Percentiles rank a stretch among this genome's conserved stretches.
Evolutionary conservation across 1,140 invertebrate species (phyloP).

Genomic region (Neodiprion pinetum): DNA sequence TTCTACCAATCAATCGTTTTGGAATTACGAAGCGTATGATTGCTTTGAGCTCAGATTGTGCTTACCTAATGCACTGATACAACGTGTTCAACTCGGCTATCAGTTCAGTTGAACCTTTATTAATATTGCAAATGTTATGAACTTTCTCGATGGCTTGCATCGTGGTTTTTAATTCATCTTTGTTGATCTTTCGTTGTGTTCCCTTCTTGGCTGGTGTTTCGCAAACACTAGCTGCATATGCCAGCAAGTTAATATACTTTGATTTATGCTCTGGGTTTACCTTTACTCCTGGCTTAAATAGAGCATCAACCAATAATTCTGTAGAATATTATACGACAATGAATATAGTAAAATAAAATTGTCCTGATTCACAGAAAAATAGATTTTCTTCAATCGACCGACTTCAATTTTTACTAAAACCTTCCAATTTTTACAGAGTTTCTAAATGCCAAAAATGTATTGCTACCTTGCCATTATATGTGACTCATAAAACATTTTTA

Average conservation of each 20-base stretch:
- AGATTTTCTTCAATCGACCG: conserved; percentile 5
- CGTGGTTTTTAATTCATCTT: conserved; percentile 90
- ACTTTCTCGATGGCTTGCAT: conserved; percentile 94
- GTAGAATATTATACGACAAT: conserved; percentile 40
- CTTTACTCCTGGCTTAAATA: conserved; percentile 93
- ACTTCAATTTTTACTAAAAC: background rate
- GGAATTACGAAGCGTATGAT: conserved; percentile 17
- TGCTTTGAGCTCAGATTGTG: conserved; percentile 32
- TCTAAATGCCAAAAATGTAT: no score
- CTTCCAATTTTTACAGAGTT: no score
- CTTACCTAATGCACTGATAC: conserved; percentile 88
- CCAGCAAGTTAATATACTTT: conserved; percentile 95
- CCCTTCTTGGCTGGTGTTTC: conserved; percentile 81
- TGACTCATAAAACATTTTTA: no score
- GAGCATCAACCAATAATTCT: conserved; percentile 91
- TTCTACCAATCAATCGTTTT: background rate
- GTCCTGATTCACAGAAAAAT: background rate
- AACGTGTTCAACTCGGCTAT: conserved; percentile 88
- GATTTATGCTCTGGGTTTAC: conserved; percentile 96
- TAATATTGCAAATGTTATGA: conserved; percentile 87
- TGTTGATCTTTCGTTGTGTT: conserved; percentile 70
- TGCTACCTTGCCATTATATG: no score
- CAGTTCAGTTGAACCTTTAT: conserved; percentile 91
- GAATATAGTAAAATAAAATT: conserved; percentile 31
- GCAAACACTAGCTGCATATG: conserved; percentile 93